These are phyloP conservation scores for Netta rufina DNA, from an alignment of 2,797 vertebrate genomes.

Conservation along the genomic window DNA sequence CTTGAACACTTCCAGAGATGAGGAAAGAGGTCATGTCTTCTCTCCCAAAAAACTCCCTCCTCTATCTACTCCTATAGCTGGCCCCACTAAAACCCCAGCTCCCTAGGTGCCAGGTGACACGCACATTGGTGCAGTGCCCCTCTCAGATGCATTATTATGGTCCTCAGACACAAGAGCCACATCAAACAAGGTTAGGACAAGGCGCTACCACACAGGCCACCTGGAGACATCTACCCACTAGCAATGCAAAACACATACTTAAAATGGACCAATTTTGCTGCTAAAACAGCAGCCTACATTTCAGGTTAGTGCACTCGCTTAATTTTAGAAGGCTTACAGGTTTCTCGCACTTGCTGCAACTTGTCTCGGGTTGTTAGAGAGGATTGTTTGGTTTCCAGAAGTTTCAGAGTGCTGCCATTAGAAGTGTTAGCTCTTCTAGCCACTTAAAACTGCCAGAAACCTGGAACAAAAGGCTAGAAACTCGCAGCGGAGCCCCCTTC, in stretches of 20 bases:
- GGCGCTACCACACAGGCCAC: not conserved
- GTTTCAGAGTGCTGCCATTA: constrained; percentile 38
- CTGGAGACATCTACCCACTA: not conserved
- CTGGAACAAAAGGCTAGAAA: not conserved
- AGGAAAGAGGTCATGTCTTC: not conserved
- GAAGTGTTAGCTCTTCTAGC: constrained; percentile 11
- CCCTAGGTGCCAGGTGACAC: not conserved
- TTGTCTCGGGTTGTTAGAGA: constrained; percentile 37
- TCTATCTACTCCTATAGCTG: not conserved
- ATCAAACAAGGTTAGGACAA: not conserved
- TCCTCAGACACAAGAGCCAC: not conserved
- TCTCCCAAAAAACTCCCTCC: not conserved
- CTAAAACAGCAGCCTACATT: constrained; percentile 58
- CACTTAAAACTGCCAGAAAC: not conserved
- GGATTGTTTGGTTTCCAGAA: constrained; percentile 59
- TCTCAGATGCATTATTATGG: not conserved
- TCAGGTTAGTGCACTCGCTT: constrained; percentile 68
- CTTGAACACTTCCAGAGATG: too few species aligned
- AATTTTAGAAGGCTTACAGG: constrained; percentile 68
- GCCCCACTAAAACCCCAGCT: not conserved
- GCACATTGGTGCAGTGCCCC: not conserved
- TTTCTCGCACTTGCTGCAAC: constrained; percentile 65
- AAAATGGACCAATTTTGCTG: constrained; percentile 28
- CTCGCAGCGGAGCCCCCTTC: not conserved
- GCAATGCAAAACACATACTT: constrained; percentile 43